Evolutionary conservation across 1,140 invertebrate species (phyloP), one percentile per base, ranked within the genome.

Genomic region (Drosophila punjabiensis): DNA sequence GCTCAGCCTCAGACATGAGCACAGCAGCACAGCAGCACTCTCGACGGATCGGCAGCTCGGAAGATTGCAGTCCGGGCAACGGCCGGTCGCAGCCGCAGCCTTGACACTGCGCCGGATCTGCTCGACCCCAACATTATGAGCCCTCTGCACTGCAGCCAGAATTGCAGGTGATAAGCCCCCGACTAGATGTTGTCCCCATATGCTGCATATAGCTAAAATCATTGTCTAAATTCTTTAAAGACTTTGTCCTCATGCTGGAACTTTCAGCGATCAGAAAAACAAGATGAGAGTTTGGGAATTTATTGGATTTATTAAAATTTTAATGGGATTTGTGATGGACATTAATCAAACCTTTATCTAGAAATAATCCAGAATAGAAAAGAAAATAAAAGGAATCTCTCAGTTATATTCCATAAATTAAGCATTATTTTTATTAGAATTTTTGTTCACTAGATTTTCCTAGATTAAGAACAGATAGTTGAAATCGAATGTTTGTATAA

Each of bases 101-200:
- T 89, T 88, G 85, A 89, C 81, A 84, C 83, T 71, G 30, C 79
- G 60, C 50, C 37, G 80, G 78, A 81, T 89, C 85, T 70, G 78
- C 52, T 58, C 85, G 66, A 85, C 65, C 77, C 55, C 30, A 47
- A 37, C 53, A 53, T 55, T 50, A 39, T 63, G 47, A 16, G 35
- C 18, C 47, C 35, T 41, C 33, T 77, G 39, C 50, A 37, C 59
- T 67, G 55, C 37, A 48, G 16, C 39, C 45, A 24, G 8, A 68
- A 69, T 69, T 68, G 75, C 56, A 77, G 24, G 45, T 55, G 74
- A 69, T 76, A 78, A 77, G 76, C 24, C 35, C 1, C 13, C 4
- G 14, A 47, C 32, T 53, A 53, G 39, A 47, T 67, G 35, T 8
- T 39, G 33, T 30, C 28, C 32, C 14, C 53, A 20, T 56, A 56